These are phyloP conservation scores for Polypterus senegalus DNA, from an alignment of 2,113 vertebrate species.

Conservation along the genomic window DNA sequence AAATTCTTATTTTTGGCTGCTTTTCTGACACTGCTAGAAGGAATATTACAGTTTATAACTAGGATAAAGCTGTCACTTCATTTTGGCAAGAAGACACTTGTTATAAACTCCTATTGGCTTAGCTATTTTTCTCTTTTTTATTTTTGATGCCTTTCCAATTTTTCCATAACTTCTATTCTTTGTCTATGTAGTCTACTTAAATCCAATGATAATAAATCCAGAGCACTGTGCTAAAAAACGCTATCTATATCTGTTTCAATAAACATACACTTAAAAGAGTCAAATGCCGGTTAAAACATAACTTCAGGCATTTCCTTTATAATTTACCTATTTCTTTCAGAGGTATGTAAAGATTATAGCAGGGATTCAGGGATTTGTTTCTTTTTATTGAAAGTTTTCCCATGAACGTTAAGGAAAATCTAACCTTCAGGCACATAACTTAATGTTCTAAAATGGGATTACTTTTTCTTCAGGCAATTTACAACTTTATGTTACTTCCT, in stretches of 20 bases:
- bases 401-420: neutral
- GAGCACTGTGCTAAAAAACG: neutral
- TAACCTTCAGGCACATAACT: neutral
- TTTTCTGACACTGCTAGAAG: too few relatives aligned
- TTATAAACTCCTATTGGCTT: neutral
- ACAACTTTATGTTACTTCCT: too few relatives aligned
- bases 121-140: neutral
- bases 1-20: too few relatives aligned
- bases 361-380: conserved; percentile 1
- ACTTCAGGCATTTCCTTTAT: conserved; percentile 2
- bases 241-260: neutral
- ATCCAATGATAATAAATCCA: neutral
- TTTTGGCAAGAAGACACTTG: neutral
- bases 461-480: too few relatives aligned
- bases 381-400: neutral
- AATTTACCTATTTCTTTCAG: neutral
- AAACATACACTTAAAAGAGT: neutral
- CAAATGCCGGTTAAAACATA: neutral
- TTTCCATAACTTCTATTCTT: neutral
- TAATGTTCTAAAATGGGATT: too few relatives aligned
- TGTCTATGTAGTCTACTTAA: neutral
- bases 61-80: neutral
- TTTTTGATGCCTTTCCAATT: neutral
- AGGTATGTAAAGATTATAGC: neutral
- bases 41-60: neutral